Evolutionary conservation across 2,797 vertebrate genomes (phyloP), one percentile per base, ranked within the genome.

Genomic region (Picus viridis): DNA sequence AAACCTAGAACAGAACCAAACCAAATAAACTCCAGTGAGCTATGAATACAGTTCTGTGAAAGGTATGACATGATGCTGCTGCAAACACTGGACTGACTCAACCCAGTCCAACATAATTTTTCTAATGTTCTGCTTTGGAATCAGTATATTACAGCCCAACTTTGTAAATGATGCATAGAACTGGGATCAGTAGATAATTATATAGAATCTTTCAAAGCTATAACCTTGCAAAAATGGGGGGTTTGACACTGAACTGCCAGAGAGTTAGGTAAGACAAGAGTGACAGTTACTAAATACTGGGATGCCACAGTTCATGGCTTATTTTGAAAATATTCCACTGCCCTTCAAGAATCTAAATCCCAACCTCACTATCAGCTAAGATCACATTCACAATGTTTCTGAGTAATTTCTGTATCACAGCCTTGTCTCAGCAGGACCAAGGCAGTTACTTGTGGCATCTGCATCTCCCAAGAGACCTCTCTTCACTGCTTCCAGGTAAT

Each of bases 1-100:
- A 99, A 92, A 63, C 98, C 99, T 99, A 36, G 73, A 86, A 54
- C 51, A n/a, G 41, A 79, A 80, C 16, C 70, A 56, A 73, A 61
- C 11, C 32, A 0, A 65, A 30, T 27, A 43, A 49, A 62, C 22
- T n/a, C 45, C 73, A 45, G 43, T 88, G 27, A 93, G 72, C 63
- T 81, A 47, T 69, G 64, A 91, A 43, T 8, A 30, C 47, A n/a
- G 36, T 30, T 63, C 34, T 36, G n/a, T 69, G 61, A 45, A 64
- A 88, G 69, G 36, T 30, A 76, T 76, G 51, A 81, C 16, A 32
- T 0, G 0, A 26, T 1, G 2, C n/a, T 74, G 36, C 73, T 81
- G 64, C 54, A 23, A 71, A 84, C 45, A 43, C 30, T 41, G 64
- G n/a, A 54, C 22, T 41, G 62, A 62, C 43, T 39, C 47, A 68